These are phyloP conservation scores for Trogon melanurus DNA, from an alignment of 2,113 vertebrate species.

Conservation along the genomic window DNA sequence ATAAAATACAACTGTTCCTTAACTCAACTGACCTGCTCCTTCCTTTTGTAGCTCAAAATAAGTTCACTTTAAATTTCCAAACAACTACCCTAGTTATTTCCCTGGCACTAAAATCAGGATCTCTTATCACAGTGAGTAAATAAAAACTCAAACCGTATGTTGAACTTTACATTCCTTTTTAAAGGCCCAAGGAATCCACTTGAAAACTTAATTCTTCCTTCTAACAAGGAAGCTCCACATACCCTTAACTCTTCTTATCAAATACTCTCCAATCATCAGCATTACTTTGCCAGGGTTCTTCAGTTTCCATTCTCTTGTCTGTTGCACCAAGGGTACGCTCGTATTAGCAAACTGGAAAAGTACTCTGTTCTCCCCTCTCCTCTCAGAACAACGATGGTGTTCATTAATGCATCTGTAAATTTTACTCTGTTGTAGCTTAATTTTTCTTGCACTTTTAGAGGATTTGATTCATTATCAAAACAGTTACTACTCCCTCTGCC, in stretches of 20 bases:
- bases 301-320: neutral
- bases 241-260: neutral
- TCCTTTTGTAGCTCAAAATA: neutral
- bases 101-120: neutral
- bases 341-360: neutral
- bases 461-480: neutral
- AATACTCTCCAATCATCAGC: neutral
- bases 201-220: neutral
- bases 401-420: neutral
- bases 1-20: neutral
- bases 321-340: neutral
- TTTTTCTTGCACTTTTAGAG: neutral
- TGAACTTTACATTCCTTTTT: neutral
- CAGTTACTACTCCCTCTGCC: neutral
- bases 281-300: neutral
- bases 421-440: neutral
- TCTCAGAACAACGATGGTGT: neutral
- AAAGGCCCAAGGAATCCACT: neutral
- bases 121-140: neutral
- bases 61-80: neutral
- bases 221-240: neutral
- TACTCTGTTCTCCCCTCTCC: neutral
- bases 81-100: neutral
- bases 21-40: neutral
- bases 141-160: neutral